A percentile compares a stretch with the other conserved stretches of the same genome.
These are phyloP conservation scores for Hypotaenidia philippensis DNA, from an alignment of 2,797 vertebrate genomes.

Conservation along the genomic window DNA sequence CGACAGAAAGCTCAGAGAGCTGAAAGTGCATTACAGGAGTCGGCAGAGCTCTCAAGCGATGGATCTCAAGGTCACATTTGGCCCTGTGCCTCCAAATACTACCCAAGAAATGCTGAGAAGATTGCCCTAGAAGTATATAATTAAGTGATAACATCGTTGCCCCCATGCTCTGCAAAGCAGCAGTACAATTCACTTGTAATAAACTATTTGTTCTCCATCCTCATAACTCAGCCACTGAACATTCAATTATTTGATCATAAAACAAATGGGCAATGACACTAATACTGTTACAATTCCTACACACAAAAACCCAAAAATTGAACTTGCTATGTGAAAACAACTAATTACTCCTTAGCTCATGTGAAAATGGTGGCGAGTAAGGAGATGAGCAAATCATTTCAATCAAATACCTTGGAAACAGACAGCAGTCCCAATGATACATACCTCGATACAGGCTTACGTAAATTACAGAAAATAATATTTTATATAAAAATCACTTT, in stretches of 20 bases:
- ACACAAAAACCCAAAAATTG: not conserved
- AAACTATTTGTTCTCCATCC: not conserved
- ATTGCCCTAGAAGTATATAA: not conserved
- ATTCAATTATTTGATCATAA: not conserved
- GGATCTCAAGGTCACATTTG: constrained; percentile 12
- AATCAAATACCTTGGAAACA: not conserved
- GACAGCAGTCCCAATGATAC: not conserved
- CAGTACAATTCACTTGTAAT: not conserved
- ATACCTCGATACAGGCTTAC: accelerated
- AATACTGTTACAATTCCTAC: not conserved
- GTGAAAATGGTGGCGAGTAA: not conserved
- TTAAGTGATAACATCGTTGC: constrained; percentile 16
- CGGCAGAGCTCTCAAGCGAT: not conserved
- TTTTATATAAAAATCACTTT: not conserved
- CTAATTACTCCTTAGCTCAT: not conserved
- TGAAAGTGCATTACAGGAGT: not conserved
- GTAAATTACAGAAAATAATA: not conserved
- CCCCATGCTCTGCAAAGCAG: not conserved
- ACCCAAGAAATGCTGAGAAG: not conserved
- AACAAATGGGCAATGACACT: not conserved
- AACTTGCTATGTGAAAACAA: not conserved
- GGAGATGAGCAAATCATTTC: not conserved
- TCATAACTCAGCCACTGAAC: not conserved
- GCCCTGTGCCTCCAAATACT: not conserved
- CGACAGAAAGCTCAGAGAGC: not conserved